These are phyloP conservation scores for Gavialis gangeticus DNA, from an alignment of 2,113 vertebrate species.

Conservation along the genomic window DNA sequence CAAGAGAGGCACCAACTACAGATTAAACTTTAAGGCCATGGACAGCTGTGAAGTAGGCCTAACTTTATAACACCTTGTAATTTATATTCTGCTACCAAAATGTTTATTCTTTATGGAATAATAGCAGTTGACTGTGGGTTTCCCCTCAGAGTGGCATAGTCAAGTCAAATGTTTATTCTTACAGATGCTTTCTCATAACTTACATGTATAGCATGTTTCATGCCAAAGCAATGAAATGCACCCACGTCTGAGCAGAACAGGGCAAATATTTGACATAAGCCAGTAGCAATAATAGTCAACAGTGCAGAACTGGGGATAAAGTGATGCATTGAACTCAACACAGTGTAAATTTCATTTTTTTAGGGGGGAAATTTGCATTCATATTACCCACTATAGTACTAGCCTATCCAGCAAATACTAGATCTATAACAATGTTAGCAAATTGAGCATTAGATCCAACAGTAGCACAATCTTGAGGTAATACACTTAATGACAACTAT, in stretches of 20 bases:
- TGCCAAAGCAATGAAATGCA: background rate
- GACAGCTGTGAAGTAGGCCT: background rate
- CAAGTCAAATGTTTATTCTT: background rate
- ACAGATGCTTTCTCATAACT: background rate
- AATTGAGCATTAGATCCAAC: too few relatives aligned
- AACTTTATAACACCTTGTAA: background rate
- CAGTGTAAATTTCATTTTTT: background rate
- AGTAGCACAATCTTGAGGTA: too few relatives aligned
- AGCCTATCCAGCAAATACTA: too few relatives aligned
- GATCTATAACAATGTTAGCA: too few relatives aligned
- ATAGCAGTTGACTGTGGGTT: background rate
- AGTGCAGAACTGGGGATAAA: background rate
- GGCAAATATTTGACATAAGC: background rate
- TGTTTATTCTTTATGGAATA: background rate
- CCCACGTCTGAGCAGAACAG: too few relatives aligned
- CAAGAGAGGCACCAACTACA: too few relatives aligned
- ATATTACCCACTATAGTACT: too few relatives aligned
- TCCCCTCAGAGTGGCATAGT: background rate
- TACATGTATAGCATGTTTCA: background rate
- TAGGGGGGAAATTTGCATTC: background rate
- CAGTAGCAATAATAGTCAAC: background rate
- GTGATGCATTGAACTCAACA: background rate
- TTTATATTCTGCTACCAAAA: accelerated
- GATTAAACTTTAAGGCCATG: background rate
- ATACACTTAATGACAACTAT: too few relatives aligned